Evolutionary conservation across 2,888 invertebrate genomes (phyloP).

Genomic region (Ceramica pisi): DNA sequence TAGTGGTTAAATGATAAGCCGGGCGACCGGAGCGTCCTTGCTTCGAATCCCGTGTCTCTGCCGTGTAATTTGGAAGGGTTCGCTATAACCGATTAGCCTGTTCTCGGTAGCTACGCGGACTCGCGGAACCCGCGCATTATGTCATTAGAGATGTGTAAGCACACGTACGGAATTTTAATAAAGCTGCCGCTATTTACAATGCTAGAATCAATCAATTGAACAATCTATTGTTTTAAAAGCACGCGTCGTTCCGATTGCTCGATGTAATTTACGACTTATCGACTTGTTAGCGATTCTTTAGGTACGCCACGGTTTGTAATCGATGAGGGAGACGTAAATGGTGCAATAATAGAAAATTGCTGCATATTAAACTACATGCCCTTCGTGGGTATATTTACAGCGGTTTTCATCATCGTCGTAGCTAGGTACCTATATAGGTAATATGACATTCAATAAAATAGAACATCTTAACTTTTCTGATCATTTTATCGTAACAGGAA

Average conservation of each 20-base stretch:
- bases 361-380: slow-evolving; percentile 23
- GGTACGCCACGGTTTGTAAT: slow-evolving; percentile 42
- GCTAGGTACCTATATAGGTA: neutral
- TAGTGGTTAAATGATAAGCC: slow-evolving; percentile 89
- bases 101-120: slow-evolving; percentile 87
- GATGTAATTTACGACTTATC: slow-evolving; percentile 52
- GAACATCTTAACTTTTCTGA: neutral
- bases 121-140: slow-evolving; percentile 81
- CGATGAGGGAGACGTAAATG: slow-evolving; percentile 43
- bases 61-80: slow-evolving; percentile 88
- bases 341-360: slow-evolving; percentile 49
- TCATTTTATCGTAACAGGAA: neutral
- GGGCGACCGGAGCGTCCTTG: slow-evolving; percentile 88
- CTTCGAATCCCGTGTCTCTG: slow-evolving; percentile 89
- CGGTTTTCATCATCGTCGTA: neutral
- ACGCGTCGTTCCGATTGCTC: slow-evolving; percentile 50
- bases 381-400: slow-evolving; percentile 19
- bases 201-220: slow-evolving; percentile 54
- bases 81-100: slow-evolving; percentile 87
- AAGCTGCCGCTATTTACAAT: slow-evolving; percentile 44
- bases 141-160: slow-evolving; percentile 83
- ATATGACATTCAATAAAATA: no score
- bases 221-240: slow-evolving; percentile 51
- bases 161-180: slow-evolving; percentile 75
- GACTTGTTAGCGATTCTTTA: slow-evolving; percentile 44